Evolutionary conservation across 1,140 invertebrate genomes (phyloP).

Genomic region (Lethocerus indicus): DNA sequence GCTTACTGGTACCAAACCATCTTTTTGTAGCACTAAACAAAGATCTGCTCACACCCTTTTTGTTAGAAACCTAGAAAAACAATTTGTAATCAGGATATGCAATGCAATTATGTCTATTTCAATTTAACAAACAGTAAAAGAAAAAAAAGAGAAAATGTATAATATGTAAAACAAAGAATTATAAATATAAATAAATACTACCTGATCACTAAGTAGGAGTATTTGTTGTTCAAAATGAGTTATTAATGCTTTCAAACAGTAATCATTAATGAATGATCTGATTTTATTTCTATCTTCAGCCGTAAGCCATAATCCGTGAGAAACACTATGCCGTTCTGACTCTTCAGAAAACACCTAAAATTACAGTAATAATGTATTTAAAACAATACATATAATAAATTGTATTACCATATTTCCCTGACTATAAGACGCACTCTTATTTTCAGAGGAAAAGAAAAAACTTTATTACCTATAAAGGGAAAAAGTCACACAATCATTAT

Average conservation of each 20-base stretch:
- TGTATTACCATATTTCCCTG: no score
- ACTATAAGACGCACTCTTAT: no score
- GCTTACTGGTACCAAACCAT: slow-evolving; percentile 83
- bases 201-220: slow-evolving; percentile 61
- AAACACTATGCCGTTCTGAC: slow-evolving; percentile 10
- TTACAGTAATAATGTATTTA: no score
- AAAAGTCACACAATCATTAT: no score
- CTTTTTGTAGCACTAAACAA: slow-evolving; percentile 85
- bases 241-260: slow-evolving; percentile 66
- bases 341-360: no score
- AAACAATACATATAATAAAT: no score
- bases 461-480: no score
- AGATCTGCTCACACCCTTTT: slow-evolving; percentile 81
- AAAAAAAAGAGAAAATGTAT: no score
- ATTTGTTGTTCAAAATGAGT: slow-evolving; percentile 84
- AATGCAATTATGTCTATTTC: not conserved
- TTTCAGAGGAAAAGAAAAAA: no score
- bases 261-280: slow-evolving; percentile 72
- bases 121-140: no score
- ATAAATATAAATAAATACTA: slow-evolving; percentile 31
- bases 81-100: not conserved
- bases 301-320: slow-evolving; percentile 59
- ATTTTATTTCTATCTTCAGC: slow-evolving; percentile 69
- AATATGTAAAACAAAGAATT: no score
- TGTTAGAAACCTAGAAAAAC: slow-evolving; percentile 44